These are phyloP conservation scores for Phoxinus phoxinus DNA, from an alignment of 2,113 vertebrate genomes.

Conservation along the genomic window DNA sequence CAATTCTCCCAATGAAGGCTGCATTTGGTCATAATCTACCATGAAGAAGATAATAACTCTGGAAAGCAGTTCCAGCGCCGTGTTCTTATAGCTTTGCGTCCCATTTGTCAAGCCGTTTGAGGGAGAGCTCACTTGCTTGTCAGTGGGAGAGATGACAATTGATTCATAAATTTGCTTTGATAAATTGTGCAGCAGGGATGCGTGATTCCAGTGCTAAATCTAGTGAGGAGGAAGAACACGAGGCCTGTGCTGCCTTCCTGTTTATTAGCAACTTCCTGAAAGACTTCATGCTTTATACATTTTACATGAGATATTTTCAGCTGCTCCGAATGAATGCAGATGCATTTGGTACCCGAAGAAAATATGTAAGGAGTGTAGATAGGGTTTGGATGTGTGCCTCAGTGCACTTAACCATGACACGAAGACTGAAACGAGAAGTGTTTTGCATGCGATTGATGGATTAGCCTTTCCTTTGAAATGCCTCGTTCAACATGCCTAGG, in stretches of 20 bases:
- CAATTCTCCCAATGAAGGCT: conserved; percentile 12
- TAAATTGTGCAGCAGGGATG: conserved; percentile 51
- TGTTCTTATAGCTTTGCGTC: conserved; percentile 36
- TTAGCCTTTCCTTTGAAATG: conserved; percentile 36
- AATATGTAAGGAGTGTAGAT: not conserved
- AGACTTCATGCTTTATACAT: conserved; percentile 49
- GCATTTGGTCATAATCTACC: conserved; percentile 45
- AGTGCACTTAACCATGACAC: conserved; percentile 27
- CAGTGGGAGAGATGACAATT: conserved; percentile 48
- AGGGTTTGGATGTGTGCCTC: conserved; percentile 24
- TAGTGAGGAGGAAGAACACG: conserved; percentile 41
- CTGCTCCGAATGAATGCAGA: conserved; percentile 36
- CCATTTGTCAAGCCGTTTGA: conserved; percentile 37
- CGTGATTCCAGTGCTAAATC: conserved; percentile 47
- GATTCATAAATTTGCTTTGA: conserved; percentile 59
- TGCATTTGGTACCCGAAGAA: not conserved
- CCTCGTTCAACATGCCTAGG: not conserved
- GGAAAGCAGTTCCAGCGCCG: conserved; percentile 12
- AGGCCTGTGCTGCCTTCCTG: conserved; percentile 45
- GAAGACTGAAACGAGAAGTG: conserved; percentile 10
- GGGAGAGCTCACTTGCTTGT: conserved; percentile 39
- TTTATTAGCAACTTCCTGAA: conserved; percentile 53
- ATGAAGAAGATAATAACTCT: conserved; percentile 42
- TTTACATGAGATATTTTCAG: conserved; percentile 52
- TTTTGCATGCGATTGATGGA: conserved; percentile 34